A percentile compares a stretch with the other conserved stretches of the same genome.
Conservation (phyloP, 2,113 vertebrate species). For the Rhodinocichla rosea region DNA sequence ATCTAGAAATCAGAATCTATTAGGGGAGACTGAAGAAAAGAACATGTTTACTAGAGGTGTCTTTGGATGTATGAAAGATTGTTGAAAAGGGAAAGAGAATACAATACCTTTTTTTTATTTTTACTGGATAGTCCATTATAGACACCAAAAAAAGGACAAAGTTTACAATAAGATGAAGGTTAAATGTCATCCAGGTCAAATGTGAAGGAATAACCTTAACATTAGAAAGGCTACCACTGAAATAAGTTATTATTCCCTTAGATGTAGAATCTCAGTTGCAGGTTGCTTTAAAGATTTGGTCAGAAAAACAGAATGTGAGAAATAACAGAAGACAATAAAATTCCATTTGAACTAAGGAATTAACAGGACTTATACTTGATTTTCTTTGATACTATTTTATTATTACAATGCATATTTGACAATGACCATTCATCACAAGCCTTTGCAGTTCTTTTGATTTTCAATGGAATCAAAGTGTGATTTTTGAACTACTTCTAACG, state of each 20-base stretch:
- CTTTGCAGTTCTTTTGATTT: not conserved
- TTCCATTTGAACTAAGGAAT: not conserved
- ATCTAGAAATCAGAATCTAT: not conserved
- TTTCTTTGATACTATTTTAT: not conserved
- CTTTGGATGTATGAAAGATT: not conserved
- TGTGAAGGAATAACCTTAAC: not conserved
- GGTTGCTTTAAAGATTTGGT: not conserved
- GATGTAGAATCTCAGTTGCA: rapidly evolving
- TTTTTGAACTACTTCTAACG: not conserved
- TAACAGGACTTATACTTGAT: not conserved
- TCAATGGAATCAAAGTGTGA: not conserved
- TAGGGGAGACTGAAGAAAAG: not conserved
- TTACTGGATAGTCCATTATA: rapidly evolving
- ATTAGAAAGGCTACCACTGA: not conserved
- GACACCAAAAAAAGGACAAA: not conserved
- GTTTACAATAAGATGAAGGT: not conserved
- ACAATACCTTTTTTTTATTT: rapidly evolving
- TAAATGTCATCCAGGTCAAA: not conserved
- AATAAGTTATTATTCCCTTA: not conserved
- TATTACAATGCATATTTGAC: not conserved
- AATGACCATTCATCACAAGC: not conserved
- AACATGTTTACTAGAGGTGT: not conserved
- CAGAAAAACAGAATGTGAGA: not conserved
- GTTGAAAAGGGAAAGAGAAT: not conserved
- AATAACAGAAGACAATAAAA: not conserved